Evolutionary conservation across 2,797 vertebrate species (phyloP).

Genomic region (Glossophaga mutica): DNA sequence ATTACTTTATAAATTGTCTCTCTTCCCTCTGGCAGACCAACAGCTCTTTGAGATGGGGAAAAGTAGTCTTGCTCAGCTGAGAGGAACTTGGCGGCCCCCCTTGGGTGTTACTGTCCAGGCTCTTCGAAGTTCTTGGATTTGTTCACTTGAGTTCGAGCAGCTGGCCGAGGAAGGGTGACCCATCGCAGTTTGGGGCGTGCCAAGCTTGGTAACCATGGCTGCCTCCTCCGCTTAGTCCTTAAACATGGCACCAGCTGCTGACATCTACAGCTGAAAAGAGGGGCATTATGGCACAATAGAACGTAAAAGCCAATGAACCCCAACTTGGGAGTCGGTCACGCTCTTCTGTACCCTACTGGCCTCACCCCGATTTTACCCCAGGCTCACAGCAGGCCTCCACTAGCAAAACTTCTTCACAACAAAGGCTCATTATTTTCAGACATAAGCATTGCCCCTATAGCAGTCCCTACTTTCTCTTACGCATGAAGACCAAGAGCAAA

Average conservation of each 20-base stretch:
- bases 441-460: neutral
- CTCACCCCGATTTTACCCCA: neutral
- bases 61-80: neutral
- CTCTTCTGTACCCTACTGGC: conserved; percentile 39
- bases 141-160: neutral
- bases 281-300: conserved; percentile 66
- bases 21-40: neutral
- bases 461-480: neutral
- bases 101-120: neutral
- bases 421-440: conserved; percentile 23
- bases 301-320: conserved; percentile 52
- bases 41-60: neutral
- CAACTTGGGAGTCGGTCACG: conserved; percentile 64
- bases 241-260: conserved; percentile 63
- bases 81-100: neutral
- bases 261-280: conserved; percentile 65
- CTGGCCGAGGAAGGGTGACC: neutral
- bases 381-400: neutral
- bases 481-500: neutral
- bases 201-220: rapidly evolving
- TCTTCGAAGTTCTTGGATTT: rapidly evolving
- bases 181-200: neutral
- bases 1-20: neutral
- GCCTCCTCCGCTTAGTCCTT: neutral
- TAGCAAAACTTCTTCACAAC: neutral